Evolutionary conservation across 2,797 vertebrate genomes (phyloP).

Genomic region (Sebastes variabilis): DNA sequence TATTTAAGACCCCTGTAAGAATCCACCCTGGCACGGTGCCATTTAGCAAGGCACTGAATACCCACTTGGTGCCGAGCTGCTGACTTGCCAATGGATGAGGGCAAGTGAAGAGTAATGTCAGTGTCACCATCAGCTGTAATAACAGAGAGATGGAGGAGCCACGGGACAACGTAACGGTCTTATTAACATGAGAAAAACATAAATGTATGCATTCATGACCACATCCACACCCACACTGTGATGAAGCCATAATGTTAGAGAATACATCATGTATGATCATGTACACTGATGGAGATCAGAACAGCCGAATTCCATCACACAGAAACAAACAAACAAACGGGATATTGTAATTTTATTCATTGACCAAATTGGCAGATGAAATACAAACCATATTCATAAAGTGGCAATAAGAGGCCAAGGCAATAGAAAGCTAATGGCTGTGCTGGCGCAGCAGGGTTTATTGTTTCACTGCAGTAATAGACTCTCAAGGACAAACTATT

Average conservation of each 20-base stretch:
- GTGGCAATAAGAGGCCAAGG: slow-evolving; percentile 52
- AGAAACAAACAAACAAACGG: slow-evolving; percentile 30
- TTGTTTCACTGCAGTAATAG: slow-evolving; percentile 43
- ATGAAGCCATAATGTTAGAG: slow-evolving; percentile 23
- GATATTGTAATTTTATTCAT: slow-evolving; percentile 76
- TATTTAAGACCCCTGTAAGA: background rate
- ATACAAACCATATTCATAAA: slow-evolving; percentile 67
- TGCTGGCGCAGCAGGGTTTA: slow-evolving; percentile 40
- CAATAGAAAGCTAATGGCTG: slow-evolving; percentile 55
- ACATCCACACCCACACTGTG: background rate
- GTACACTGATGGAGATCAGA: slow-evolving; percentile 24
- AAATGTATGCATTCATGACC: slow-evolving; percentile 23
- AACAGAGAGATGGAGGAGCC: slow-evolving; percentile 3
- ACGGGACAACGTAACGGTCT: background rate
- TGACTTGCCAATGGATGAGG: background rate
- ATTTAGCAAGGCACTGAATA: background rate
- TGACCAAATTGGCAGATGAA: slow-evolving; percentile 70
- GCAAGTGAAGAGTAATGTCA: background rate
- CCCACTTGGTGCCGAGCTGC: background rate
- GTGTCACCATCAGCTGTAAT: slow-evolving; percentile 11
- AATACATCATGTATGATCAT: background rate
- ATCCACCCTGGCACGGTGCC: background rate
- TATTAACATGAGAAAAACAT: slow-evolving; percentile 51
- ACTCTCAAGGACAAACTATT: slow-evolving; percentile 52
- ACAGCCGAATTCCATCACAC: slow-evolving; percentile 35